Evolutionary conservation across 1,140 invertebrate species (phyloP).

Genomic region (Dendrolimus kikuchii): DNA sequence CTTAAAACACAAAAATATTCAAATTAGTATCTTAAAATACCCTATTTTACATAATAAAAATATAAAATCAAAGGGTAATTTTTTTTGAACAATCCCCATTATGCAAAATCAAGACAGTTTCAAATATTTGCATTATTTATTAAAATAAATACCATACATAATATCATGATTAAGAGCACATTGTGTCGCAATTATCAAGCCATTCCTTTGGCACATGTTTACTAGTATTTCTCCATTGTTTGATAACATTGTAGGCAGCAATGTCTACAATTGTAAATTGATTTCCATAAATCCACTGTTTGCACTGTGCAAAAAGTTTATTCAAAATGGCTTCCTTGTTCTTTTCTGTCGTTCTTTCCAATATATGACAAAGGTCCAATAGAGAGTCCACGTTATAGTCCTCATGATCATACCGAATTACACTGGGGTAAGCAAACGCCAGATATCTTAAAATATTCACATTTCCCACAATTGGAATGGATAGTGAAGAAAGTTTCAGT

Average conservation of each 20-base stretch:
- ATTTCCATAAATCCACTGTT: conserved; percentile 43
- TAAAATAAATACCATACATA: too few species aligned
- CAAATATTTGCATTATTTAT: too few species aligned
- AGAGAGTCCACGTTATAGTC: conserved; percentile 64
- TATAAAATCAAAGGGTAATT: too few species aligned
- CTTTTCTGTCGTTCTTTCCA: conserved; percentile 57
- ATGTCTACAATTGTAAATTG: conserved; percentile 74
- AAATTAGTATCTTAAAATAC: too few species aligned
- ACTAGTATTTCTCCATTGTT: conserved; percentile 49
- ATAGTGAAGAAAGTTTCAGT: conserved; percentile 63
- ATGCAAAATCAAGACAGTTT: too few species aligned
- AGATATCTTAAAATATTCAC: conserved; percentile 73
- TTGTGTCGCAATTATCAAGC: conserved; percentile 46
- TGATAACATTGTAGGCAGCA: conserved; percentile 75
- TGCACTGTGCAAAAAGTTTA: conserved; percentile 37
- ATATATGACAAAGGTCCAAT: conserved; percentile 75
- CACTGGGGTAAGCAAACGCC: conserved; percentile 43
- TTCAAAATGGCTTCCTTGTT: conserved; percentile 37
- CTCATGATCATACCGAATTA: conserved; percentile 54
- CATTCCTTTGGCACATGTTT: conserved; percentile 48
- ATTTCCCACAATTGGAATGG: conserved; percentile 64
- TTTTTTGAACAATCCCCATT: too few species aligned
- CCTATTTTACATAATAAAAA: too few species aligned
- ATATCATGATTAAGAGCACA: conserved; percentile 18
- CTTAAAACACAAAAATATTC: too few species aligned